Conservation (phyloP, 2,888 invertebrate genomes). For the Rhamphomyia laevipes region DNA sequence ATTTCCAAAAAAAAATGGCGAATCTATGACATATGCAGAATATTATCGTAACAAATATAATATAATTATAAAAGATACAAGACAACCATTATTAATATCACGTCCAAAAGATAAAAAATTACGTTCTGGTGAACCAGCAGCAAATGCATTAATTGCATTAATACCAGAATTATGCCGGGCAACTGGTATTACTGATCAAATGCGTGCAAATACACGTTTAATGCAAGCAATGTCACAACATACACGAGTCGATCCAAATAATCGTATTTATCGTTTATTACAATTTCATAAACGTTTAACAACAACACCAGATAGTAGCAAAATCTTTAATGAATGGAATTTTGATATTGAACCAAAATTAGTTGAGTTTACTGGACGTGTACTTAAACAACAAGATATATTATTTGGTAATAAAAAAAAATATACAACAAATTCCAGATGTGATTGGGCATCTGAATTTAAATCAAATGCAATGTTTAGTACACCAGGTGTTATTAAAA, state of each 20-base stretch:
- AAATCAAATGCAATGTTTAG: not conserved
- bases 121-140: slow-evolving; percentile 48
- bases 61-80: slow-evolving; percentile 45
- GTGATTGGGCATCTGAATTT: not conserved
- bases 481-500: not conserved
- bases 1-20: slow-evolving; percentile 47
- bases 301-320: slow-evolving; percentile 36
- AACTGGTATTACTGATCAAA: slow-evolving; percentile 65
- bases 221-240: slow-evolving; percentile 61
- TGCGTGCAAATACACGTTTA: slow-evolving; percentile 47
- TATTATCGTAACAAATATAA: slow-evolving; percentile 62
- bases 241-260: slow-evolving; percentile 61
- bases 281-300: slow-evolving; percentile 53
- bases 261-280: slow-evolving; percentile 52
- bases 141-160: slow-evolving; percentile 47
- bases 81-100: slow-evolving; percentile 72
- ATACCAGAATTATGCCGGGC: slow-evolving; percentile 76
- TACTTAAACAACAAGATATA: slow-evolving; percentile 52
- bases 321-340: slow-evolving; percentile 59
- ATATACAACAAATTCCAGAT: slow-evolving; percentile 10
- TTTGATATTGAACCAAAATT: slow-evolving; percentile 50
- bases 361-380: slow-evolving; percentile 52
- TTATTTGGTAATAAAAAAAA: slow-evolving; percentile 35
- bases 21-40: slow-evolving; percentile 43
- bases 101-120: slow-evolving; percentile 57